Conservation (phyloP, 2,797 vertebrate genomes). For the Falco rusticolus region DNA sequence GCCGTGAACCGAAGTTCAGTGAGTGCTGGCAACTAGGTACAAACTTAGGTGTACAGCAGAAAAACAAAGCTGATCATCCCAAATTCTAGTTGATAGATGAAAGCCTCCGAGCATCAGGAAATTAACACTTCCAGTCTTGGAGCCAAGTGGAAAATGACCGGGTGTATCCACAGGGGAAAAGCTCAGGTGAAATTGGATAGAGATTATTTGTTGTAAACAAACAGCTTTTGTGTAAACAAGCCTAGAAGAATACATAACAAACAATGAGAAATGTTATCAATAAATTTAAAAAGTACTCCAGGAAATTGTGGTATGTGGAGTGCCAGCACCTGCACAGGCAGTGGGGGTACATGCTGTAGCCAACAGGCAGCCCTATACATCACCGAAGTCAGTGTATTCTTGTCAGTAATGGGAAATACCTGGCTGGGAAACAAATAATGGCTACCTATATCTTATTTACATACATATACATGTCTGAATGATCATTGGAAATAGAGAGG, state of each 20-base stretch:
- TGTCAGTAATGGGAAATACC: neutral
- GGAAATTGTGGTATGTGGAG: neutral
- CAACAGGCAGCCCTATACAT: neutral
- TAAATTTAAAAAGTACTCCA: neutral
- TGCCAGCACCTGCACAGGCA: neutral
- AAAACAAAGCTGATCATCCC: neutral
- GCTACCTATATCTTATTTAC: neutral
- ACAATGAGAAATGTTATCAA: neutral
- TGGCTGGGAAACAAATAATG: neutral
- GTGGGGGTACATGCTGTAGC: accelerated
- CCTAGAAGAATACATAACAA: neutral
- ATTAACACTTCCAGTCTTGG: neutral
- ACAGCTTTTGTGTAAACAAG: neutral
- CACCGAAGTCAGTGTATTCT: neutral
- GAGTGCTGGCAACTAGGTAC: too few species aligned
- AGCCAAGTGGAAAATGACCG: neutral
- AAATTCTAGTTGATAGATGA: neutral
- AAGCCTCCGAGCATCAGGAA: neutral
- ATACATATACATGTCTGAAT: neutral
- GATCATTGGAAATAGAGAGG: neutral
- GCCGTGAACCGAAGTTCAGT: neutral
- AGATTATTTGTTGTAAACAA: neutral
- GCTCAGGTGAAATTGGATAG: accelerated
- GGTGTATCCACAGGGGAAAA: neutral
- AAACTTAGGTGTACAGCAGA: neutral